Conservation (phyloP, 2,797 vertebrate genomes). For the Glossophaga mutica region DNA sequence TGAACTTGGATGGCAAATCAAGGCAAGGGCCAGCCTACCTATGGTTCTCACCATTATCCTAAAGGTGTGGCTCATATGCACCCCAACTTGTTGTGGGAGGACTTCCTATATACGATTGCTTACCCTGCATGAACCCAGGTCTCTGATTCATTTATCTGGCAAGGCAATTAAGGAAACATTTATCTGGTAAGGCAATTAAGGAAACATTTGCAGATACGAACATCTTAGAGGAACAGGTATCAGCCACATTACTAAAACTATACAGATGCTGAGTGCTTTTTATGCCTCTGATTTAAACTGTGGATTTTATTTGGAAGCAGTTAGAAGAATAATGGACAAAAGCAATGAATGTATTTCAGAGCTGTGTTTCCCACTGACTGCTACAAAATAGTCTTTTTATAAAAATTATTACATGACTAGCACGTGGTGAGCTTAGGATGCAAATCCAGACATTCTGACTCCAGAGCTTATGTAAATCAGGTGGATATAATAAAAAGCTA, state of each 20-base stretch:
- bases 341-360: neutral
- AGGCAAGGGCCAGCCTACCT: neutral
- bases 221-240: neutral
- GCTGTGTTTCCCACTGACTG: neutral
- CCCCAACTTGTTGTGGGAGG: neutral
- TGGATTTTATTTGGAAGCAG: slow-evolving; percentile 11
- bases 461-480: neutral
- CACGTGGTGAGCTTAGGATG: neutral
- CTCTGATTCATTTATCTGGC: neutral
- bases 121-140: neutral
- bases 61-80: too few species aligned
- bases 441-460: neutral
- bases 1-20: neutral
- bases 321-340: neutral
- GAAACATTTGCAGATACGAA: neutral
- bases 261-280: neutral
- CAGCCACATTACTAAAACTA: neutral
- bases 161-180: neutral
- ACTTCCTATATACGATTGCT: neutral
- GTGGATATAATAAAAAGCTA: neutral
- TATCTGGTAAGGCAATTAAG: neutral
- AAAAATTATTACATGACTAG: neutral
- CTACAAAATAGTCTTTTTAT: neutral
- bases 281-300: neutral
- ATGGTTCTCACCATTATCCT: neutral